Evolutionary conservation across 2,888 invertebrate species (phyloP), one percentile per base, ranked within the genome.

Genomic region (Ophioninae sp.): DNA sequence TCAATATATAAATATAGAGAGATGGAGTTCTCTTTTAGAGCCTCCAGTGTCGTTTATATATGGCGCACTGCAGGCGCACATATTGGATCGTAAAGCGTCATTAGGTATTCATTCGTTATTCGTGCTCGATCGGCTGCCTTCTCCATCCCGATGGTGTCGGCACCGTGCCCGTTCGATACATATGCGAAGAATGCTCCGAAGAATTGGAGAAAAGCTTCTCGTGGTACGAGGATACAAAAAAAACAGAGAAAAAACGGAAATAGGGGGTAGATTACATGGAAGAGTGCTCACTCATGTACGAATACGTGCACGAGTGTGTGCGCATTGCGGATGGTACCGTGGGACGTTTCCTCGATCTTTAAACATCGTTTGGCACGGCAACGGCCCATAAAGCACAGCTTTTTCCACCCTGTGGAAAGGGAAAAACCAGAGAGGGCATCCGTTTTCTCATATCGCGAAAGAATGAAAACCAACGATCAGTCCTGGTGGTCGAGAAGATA

Each of bases 71-170:
- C 70, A 75, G 85, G 80, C 78, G 85, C 88, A 81, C 86, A 88
- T 88, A 89, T 89, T 87, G 88, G 89, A 84, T 88, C 89, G 89
- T 89, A 89, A 90, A 90, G 87, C 84, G 87, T 89, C 89, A 89
- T 91, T 91, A 91, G 88, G 88, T 90, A 90, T 91, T 91, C 89
- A 88, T 90, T 89, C 89, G 89, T 90, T 90, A 90, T 90, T 91
- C 88, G 87, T 87, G 88, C 86, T 88, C 89, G 88, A 91, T 90
- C 88, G 86, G 83, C 82, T 87, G 84, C 69, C 72, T 64, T 62
- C 69, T 62, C 37, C 68, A 61, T 50, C 37, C 57, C 69, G 65
- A 61, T 70, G 77, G 74, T 69, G 79, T 76, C 75, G 81, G 79
- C 82, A 82, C 79, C 76, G 79, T 81, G 75, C 81, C 68, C 68